Evolutionary conservation across 2,888 invertebrate genomes (phyloP), one percentile per base, ranked within the genome.

Genomic region (Acronicta alni): DNA sequence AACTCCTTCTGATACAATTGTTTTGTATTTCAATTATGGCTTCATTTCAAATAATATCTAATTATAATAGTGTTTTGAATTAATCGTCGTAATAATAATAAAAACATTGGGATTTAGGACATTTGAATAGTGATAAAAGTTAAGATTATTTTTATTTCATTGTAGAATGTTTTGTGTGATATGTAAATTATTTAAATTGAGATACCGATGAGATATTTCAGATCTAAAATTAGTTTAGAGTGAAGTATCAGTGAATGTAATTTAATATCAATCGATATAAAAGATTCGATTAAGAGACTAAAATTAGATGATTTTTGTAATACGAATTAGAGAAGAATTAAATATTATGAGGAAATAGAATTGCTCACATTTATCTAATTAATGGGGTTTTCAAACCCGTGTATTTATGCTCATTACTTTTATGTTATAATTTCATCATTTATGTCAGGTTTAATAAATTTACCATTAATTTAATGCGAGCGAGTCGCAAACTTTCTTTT

Each of bases 171-270:
- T 44, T 59, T 57, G 48, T 46, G 26, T 46, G 20, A 55, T 56
- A 46, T 23, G 30, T 43, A 60, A 60, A 73, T 73, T 76, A 75
- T 69, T 72, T 58, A 75, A 76, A 76, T 75, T 47, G 44, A 52
- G 56, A 62, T 37, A 62, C 23, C 5, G 5, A 2, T 20, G 49
- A 56, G 67, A 59, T 44, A 42, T 65, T 57, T 45, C 57, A 35
- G 46, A 60, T 48, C 49, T 51, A 39, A 56, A 39, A 39, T 49
- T 56, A 47, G 52, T 65, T 23, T 55, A 44, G 49, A 32, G 16
- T 39, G 47, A 43, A 62, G 30, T 56, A 47, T 58, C 47, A 43
- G 58, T 44, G 6, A 15, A 39, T 30, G 26, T 46, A 48, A 42
- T 63, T 60, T 52, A 3, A 35, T n/a, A 53, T 26, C 41, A 55